Base-by-base conservation (phyloP, 2,888 invertebrate species). In the Drosophila dives region DNA sequence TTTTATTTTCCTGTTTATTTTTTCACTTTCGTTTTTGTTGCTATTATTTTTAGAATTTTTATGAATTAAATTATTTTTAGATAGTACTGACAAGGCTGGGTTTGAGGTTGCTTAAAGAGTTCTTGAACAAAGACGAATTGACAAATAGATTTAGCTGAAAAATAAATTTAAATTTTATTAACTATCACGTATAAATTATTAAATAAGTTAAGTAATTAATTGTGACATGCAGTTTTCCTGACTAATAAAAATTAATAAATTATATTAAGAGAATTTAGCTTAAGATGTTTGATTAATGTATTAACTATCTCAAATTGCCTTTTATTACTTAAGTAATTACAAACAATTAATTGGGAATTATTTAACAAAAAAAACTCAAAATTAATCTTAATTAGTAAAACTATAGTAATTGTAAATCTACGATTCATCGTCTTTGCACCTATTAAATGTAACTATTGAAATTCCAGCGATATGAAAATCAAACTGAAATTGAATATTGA, bases 11-110 rank as follows among this genome's bases (percentile, higher is more conserved):
- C 20, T 54, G 36, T 73, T 54, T 59, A 42, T 50, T 71, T 55
- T 60, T 48, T 56, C 48, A 33, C 54, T 56, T 26, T n/a, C 23
- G 40, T 50, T 56, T 49, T 32, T 40, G 15, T 48, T 32, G 23
- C 11, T 50, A 53, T 51, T 79, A 76, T 76, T 74, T 79, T 74
- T 65, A 74, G 77, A 54, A 53, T 63, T 60, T 74, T 81, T 64
- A 81, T 78, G 80, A 82, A 79, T 79, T 64, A 62, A 78, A 61
- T 38, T 83, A 74, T 79, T 67, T 68, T 55, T 79, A 62, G 64
- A 32, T 75, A 36, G 17, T 45, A 34, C 36, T 23, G 60, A 42
- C 33, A 64, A 63, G 73, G 23, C 49, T 42, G 12, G 38, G n/a
- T 58, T 23, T 42, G 34, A 26, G 50, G 10, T 33, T 45, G 7